Conservation (phyloP, 2,888 invertebrate species). For the Dugesia japonica region DNA sequence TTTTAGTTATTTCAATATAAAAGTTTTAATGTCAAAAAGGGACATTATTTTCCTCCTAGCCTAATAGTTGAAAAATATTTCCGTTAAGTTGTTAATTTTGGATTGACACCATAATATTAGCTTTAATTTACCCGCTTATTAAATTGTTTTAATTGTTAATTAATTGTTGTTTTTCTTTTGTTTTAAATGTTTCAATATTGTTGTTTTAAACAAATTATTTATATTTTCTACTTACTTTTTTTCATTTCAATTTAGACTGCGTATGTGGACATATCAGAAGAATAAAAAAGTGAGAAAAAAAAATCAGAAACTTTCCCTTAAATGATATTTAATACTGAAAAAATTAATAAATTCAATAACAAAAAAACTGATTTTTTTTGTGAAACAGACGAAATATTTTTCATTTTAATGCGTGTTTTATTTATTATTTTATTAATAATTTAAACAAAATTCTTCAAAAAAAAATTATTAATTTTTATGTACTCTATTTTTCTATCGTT, state of each 20-base stretch:
- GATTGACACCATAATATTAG: too few species aligned
- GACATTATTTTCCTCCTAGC: too few species aligned
- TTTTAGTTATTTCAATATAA: too few species aligned
- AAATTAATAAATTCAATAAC: too few species aligned
- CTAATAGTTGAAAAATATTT: too few species aligned
- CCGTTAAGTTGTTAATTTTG: too few species aligned
- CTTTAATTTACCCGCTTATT: too few species aligned
- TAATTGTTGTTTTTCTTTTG: too few species aligned
- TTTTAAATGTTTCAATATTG: too few species aligned
- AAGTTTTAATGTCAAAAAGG: too few species aligned
- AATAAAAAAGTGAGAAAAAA: not conserved
- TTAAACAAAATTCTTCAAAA: not conserved
- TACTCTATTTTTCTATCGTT: conserved; percentile 7
- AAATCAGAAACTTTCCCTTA: not conserved
- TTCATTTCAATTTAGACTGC: not conserved
- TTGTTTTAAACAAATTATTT: too few species aligned
- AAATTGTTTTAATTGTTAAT: too few species aligned
- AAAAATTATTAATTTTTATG: not conserved
- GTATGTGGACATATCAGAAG: conserved; percentile 11
- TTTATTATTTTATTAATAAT: conserved; percentile 15
- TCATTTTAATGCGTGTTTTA: conserved; percentile 6
- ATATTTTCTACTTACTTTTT: not conserved
- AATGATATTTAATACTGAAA: conserved; percentile 1
- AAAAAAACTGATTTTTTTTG: conserved; percentile 4
- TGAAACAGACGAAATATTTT: not conserved